Conservation (phyloP, 2,797 vertebrate genomes). For the Eleutherodactylus coqui region DNA sequence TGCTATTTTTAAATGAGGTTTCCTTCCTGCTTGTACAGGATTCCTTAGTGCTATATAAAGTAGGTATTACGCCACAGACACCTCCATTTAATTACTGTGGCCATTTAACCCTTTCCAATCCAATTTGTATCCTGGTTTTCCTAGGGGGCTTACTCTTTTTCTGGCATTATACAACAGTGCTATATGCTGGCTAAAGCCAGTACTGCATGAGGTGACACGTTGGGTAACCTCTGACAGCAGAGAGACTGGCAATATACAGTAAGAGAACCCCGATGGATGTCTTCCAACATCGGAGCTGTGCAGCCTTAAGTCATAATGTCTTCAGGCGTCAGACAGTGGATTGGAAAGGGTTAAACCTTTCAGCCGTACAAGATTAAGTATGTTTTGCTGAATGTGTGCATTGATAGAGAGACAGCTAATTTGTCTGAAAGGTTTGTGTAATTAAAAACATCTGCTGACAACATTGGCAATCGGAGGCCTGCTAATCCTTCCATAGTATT, state of each 20-base stretch:
- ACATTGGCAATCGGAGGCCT: neutral
- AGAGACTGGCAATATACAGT: too few species aligned
- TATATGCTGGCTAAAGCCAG: too few species aligned
- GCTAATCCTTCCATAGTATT: constrained; percentile 27
- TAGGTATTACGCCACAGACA: constrained; percentile 18
- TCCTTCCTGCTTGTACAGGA: neutral
- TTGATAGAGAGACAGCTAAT: constrained; percentile 53
- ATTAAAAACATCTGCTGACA: constrained; percentile 53
- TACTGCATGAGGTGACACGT: too few species aligned
- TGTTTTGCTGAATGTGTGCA: constrained; percentile 43
- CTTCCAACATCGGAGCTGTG: too few species aligned
- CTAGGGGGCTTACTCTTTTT: too few species aligned
- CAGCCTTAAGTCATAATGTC: too few species aligned
- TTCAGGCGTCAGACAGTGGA: too few species aligned
- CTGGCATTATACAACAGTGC: too few species aligned
- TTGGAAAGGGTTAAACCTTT: constrained; percentile 26
- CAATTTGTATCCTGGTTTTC: too few species aligned
- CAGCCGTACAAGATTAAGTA: constrained; percentile 32
- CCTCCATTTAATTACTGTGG: neutral
- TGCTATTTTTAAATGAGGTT: neutral
- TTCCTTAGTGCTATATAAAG: neutral
- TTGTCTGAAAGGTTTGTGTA: constrained; percentile 42
- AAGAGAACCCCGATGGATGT: too few species aligned
- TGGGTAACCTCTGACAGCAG: too few species aligned
- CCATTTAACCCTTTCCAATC: too few species aligned